phyloP scores from a whole-genome alignment of 2,797 vertebrate species.

The Aulostomus chinensis region DNA sequence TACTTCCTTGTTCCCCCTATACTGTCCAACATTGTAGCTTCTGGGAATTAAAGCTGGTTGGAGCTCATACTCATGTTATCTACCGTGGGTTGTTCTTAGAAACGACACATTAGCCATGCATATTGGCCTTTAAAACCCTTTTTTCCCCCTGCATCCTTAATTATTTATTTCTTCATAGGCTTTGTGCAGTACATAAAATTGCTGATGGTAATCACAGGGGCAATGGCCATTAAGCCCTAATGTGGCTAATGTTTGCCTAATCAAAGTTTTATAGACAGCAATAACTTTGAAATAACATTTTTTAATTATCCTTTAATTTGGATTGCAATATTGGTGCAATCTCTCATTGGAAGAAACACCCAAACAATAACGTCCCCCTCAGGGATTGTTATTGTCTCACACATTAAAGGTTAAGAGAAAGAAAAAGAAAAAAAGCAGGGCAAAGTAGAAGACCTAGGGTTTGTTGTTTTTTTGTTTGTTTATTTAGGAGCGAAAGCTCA shows the following conservation, averaged over 20 bases:
- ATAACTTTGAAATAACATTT: constrained; percentile 98
- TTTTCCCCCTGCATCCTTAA: constrained; percentile 62
- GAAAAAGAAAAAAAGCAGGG: constrained; percentile 4
- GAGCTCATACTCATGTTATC: constrained; percentile 24
- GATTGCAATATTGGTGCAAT: constrained; percentile 91
- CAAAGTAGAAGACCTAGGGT: constrained; percentile 43
- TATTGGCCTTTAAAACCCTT: constrained; percentile 51
- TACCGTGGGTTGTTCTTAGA: constrained; percentile 37
- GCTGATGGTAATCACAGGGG: constrained; percentile 93
- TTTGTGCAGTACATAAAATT: constrained; percentile 88
- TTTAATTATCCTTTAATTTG: constrained; percentile 99
- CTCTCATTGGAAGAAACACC: constrained; percentile 85
- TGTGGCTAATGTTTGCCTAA: constrained; percentile 95
- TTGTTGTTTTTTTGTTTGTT: constrained; percentile 2
- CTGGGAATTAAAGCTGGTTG: constrained; percentile 3
- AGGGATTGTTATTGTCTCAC: constrained; percentile 66
- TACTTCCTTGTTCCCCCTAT: too few species aligned
- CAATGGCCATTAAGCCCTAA: constrained; percentile 95
- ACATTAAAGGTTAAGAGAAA: constrained; percentile 58
- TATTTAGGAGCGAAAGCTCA: constrained; percentile 17
- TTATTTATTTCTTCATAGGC: constrained; percentile 75
- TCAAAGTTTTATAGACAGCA: constrained; percentile 99
- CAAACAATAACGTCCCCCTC: constrained; percentile 74
- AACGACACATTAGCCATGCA: constrained; percentile 36
- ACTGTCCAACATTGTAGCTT: constrained; percentile 3